Evolutionary conservation across 2,888 invertebrate genomes (phyloP), one percentile per base, ranked within the genome.

Genomic region (Sepioteuthis lessoniana): DNA sequence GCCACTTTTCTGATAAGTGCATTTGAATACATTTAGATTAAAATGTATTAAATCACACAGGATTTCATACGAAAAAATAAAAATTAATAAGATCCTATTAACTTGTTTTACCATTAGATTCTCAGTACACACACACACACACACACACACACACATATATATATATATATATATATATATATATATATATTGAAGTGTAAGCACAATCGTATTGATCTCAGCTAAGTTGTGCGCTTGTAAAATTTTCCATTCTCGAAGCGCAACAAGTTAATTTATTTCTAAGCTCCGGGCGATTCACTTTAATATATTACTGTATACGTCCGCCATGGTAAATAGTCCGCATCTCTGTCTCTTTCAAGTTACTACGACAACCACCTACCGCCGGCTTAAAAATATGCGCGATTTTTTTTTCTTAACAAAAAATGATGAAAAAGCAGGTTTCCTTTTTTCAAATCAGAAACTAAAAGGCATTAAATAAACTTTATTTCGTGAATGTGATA

Each of bases 251-350:
- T 76, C n/a, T 76, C 13, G 76, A 76, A 31, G 76, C n/a, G 31
- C 76, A 76, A 76, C 76, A 76, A n/a, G 76, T 76, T 76, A 76
- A 76, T 76, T 76, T 76, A 76, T 76, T 76, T 76, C 76, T 76
- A 31, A 76, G 76, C 76, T 31, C 13, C 31, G 10, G n/a, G 8
- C 31, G 8, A 76, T 76, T 76, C 76, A 76, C 76, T n/a, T n/a
- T 10, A n/a, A n/a, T 76, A n/a, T n/a, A 1, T n/a, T 76, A 76
- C 31, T 76, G n/a, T 76, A 76, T n/a, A 76, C 76, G n/a, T 76
- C 31, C 76, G 76, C 76, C 76, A 31, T 8, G 76, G n/a, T n/a
- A 76, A 76, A n/a, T 76, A 76, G 76, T 76, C 76, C 76, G 76
- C 76, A 8, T 76, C 76, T 76, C n/a, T n/a, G 31, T 19, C 76